Base-by-base conservation (phyloP, 2,888 invertebrate genomes). In the Agriotes lineatus region DNA sequence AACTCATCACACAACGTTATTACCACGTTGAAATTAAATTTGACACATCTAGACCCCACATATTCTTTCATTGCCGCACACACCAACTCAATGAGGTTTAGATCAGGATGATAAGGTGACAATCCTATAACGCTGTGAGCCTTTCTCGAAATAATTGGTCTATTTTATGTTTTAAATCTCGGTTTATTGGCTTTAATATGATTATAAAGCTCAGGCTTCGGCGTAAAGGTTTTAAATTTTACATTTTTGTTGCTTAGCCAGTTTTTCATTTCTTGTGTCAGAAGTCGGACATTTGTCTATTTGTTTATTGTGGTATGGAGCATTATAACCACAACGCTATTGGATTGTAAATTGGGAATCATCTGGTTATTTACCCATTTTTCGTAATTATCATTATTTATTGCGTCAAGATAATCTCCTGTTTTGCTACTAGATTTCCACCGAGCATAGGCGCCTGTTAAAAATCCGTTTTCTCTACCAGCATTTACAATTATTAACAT, bases 321-420 rank as follows among this genome's bases (percentile, higher is more conserved):
- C 69, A 58, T 77, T 77, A 76, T 70, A 10, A 76, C 75, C 4
- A 74, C 33, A 12, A 75, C 70, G 16, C 69, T 70, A 14, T 63
- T 66, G 45, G 42, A 52, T 6, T 71, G 69, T 30, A 74, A 42
- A 71, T 76, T 76, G 3, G 63, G 69, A 9, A 71, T 6, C 2
- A 71, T 14, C 25, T 63, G 50, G 12, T 42, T 12, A 14, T 44
- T 19, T 18, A 65, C 1, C 68, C 65, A 71, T 35, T 45, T 59
- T 45, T 59, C 30, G 45, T 14, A 59, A 18, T 59, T 57, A n/a
- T n/a, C n/a, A 14, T 14, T 18, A 16, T 35, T 57, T 12, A 39
- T 39, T 39, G 4, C 39, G 14, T 39, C 14, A 12, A 10, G 39
- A 12, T 39, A 39, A 12, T 39, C 39, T 4, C 39, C 39, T n/a